A percentile compares a stretch with the other conserved stretches of the same genome.
These are phyloP conservation scores for Amazona vittata DNA, from an alignment of 2,113 vertebrate species.

Conservation along the genomic window DNA sequence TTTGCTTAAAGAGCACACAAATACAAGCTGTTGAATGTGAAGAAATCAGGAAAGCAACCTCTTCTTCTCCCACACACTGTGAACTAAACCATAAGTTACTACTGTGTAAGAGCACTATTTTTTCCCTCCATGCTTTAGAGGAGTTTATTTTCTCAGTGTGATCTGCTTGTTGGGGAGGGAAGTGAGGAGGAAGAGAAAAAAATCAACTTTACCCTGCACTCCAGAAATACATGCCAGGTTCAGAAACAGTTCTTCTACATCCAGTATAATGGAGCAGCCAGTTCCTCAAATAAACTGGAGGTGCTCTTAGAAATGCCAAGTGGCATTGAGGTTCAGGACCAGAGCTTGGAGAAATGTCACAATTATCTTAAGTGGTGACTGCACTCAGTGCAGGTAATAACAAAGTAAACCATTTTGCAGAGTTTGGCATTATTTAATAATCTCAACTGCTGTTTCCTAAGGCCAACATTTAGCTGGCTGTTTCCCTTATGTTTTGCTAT, in stretches of 20 bases:
- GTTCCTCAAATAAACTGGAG: neutral
- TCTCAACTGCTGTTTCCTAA: neutral
- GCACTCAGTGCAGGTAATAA: neutral
- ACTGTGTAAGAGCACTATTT: neutral
- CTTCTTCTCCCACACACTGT: conserved; percentile 37
- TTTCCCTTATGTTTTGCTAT: neutral
- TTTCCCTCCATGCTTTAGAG: neutral
- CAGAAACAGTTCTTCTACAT: neutral
- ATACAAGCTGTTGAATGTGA: conserved; percentile 7
- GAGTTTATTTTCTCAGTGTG: conserved; percentile 36
- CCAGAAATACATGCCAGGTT: neutral
- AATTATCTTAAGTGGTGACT: neutral
- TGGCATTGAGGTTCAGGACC: neutral
- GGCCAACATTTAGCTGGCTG: neutral
- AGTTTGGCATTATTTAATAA: neutral
- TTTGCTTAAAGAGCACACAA: neutral
- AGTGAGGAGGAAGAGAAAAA: neutral
- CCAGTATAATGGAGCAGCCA: neutral
- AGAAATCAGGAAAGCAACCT: conserved; percentile 17
- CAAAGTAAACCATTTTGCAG: neutral
- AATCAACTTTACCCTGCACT: neutral
- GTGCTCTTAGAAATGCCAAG: neutral
- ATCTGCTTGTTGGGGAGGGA: conserved; percentile 3
- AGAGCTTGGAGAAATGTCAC: neutral
- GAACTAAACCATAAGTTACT: conserved; percentile 33